Percentiles rank a stretch among this genome's conserved stretches.
These are phyloP conservation scores for Galerucella pusilla DNA, from an alignment of 2,888 invertebrate genomes.

Conservation along the genomic window DNA sequence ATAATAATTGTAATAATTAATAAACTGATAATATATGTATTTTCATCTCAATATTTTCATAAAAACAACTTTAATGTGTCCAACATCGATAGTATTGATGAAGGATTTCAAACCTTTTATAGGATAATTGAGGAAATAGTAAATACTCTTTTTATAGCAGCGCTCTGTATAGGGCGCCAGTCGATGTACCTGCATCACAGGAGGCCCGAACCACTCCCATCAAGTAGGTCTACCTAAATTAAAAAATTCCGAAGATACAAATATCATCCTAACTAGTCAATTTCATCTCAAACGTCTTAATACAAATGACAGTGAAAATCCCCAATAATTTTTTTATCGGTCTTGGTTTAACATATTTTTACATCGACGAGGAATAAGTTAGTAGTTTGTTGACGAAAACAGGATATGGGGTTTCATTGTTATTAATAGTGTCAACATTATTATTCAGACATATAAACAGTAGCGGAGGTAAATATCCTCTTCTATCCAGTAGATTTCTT, in stretches of 20 bases:
- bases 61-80: background rate
- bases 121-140: background rate
- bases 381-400: conserved; percentile 11
- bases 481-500: too few relatives aligned
- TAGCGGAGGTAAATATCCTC: background rate
- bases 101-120: background rate
- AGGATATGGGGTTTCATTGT: conserved; percentile 3
- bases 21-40: background rate
- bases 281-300: conserved; percentile 5
- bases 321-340: background rate
- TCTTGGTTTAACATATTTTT: conserved; percentile 15
- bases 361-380: conserved; percentile 8
- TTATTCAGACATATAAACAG: background rate
- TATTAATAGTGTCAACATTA: conserved; percentile 15
- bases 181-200: conserved; percentile 22
- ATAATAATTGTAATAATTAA: background rate
- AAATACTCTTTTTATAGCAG: background rate
- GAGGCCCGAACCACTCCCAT: conserved; percentile 13
- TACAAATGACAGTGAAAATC: background rate
- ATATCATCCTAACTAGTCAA: conserved; percentile 18
- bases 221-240: conserved; percentile 19
- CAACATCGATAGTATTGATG: background rate
- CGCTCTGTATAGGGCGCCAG: conserved; percentile 13
- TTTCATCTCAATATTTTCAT: background rate
- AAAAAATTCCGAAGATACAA: conserved; percentile 26